These are phyloP conservation scores for Sialia sialis DNA, from an alignment of 2,113 vertebrate genomes.

Conservation along the genomic window DNA sequence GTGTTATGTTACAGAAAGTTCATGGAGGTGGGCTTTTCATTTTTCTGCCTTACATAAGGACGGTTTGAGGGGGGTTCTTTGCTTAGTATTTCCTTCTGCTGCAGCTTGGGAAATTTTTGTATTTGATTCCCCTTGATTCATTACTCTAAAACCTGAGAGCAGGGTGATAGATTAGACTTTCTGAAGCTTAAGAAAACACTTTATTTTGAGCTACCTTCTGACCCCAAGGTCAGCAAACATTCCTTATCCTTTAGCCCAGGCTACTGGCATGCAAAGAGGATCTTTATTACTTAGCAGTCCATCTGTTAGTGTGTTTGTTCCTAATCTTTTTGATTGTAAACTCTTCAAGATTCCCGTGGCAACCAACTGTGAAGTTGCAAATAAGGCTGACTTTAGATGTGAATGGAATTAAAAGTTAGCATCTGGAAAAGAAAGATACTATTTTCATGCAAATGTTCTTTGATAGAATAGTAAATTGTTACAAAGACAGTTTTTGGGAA, in stretches of 20 bases:
- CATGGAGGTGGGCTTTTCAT: background rate
- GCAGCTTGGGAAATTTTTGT: background rate
- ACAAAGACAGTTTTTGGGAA: background rate
- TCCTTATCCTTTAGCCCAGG: background rate
- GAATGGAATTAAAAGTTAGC: background rate
- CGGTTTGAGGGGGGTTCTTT: background rate
- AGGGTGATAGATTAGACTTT: background rate
- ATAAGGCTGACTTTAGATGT: background rate
- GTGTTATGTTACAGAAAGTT: background rate
- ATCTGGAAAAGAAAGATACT: background rate
- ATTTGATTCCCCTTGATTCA: background rate
- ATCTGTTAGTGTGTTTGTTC: conserved; percentile 30
- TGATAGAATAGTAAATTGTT: background rate
- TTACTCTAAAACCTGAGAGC: background rate
- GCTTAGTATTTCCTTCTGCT: background rate
- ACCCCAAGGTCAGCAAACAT: background rate
- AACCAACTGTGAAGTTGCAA: background rate
- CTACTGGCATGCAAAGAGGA: background rate
- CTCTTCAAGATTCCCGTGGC: background rate
- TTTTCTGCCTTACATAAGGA: background rate
- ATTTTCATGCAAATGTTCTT: background rate
- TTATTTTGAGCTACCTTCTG: background rate
- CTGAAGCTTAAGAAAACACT: background rate
- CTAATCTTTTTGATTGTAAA: background rate
- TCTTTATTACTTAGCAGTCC: conserved; percentile 37